Percentiles rank a stretch among this genome's conserved stretches.
Evolutionary conservation across 1,140 invertebrate genomes (phyloP).

Genomic region (Spodoptera litura): DNA sequence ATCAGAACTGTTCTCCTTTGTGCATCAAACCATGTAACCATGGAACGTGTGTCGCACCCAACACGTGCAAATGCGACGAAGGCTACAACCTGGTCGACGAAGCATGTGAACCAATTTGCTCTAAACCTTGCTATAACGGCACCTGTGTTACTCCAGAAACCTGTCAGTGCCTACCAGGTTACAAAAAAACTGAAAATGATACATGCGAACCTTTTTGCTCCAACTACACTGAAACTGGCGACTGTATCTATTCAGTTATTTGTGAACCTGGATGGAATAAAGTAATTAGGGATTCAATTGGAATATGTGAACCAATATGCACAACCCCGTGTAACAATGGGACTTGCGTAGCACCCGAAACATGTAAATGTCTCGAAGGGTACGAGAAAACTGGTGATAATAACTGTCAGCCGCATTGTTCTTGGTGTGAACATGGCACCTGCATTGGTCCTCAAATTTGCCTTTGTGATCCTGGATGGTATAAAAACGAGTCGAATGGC

Average conservation of each 20-base stretch:
- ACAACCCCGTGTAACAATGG: slow-evolving; percentile 12
- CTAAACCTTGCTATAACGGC: slow-evolving; percentile 50
- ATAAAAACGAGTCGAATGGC: slow-evolving; percentile 45
- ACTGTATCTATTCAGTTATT: background rate
- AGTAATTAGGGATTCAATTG: background rate
- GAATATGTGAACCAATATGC: slow-evolving; percentile 26
- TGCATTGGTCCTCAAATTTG: slow-evolving; percentile 23
- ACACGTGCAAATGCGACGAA: slow-evolving; percentile 82
- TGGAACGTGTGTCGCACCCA: slow-evolving; percentile 84
- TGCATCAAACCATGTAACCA: slow-evolving; percentile 58
- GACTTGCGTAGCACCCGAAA: slow-evolving; percentile 20
- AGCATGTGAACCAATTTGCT: slow-evolving; percentile 30
- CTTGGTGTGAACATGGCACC: slow-evolving; percentile 1
- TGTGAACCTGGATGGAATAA: slow-evolving; percentile 19
- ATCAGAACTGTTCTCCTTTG: slow-evolving; percentile 52
- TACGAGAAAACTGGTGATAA: background rate
- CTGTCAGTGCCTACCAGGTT: slow-evolving; percentile 55
- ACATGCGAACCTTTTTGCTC: slow-evolving; percentile 44
- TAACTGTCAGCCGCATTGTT: slow-evolving; percentile 10
- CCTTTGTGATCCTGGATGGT: slow-evolving; percentile 27
- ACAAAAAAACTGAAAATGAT: slow-evolving; percentile 30
- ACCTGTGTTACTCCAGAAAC: slow-evolving; percentile 44
- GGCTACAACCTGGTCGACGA: slow-evolving; percentile 71
- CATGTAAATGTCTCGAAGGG: slow-evolving; percentile 24
- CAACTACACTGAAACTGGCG: background rate